Evolutionary conservation across 1,140 invertebrate genomes (phyloP), one percentile per base, ranked within the genome.

Genomic region (Anoplolepis gracilipes): DNA sequence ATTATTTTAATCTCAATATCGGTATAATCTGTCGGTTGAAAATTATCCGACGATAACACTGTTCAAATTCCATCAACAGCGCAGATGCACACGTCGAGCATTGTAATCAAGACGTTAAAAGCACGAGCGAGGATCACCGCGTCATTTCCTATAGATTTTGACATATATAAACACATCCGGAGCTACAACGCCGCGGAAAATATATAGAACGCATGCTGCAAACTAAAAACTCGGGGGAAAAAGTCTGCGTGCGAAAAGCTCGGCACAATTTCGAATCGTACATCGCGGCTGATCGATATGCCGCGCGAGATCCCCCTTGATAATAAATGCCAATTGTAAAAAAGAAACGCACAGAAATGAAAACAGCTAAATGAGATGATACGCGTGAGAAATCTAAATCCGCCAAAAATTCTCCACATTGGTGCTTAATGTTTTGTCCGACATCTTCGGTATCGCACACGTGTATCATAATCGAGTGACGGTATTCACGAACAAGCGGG

Each of bases 391-490:
- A 46, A 6, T 78, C 39, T 22, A 49, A 77, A 33, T n/a, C 59
- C n/a, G 39, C 64, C 28, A n/a, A 33, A 36, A 49, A 19, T 46
- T 16, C 13, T 7, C 42, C 59, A 16, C 16, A 10, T 67, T 59
- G 22, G 42, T 77, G 62, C 22, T 65, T 78, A 2, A 30, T 22
- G 3, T 53, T n/a, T 42, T n/a, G n/a, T 79, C 76, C 33, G 42
- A 79, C 46, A 16, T 49, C 67, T 69, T 69, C 62, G 62, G 3
- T 78, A 78, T 78, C 59, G 75, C 75, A 28, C 42, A 55, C 78
- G 78, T 59, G 33, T n/a, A n/a, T 82, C 55, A 33, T 46, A 72
- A 72, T 82, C n/a, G 25, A 70, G 72, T 87, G 87, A 86, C 81
- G 78, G 88, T 88, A 85, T 88, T 73, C 61, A 69, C 78, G 70